Evolutionary conservation across 2,113 vertebrate species (phyloP), one percentile per base, ranked within the genome.

Genomic region (Brachypodius melanocephalos): DNA sequence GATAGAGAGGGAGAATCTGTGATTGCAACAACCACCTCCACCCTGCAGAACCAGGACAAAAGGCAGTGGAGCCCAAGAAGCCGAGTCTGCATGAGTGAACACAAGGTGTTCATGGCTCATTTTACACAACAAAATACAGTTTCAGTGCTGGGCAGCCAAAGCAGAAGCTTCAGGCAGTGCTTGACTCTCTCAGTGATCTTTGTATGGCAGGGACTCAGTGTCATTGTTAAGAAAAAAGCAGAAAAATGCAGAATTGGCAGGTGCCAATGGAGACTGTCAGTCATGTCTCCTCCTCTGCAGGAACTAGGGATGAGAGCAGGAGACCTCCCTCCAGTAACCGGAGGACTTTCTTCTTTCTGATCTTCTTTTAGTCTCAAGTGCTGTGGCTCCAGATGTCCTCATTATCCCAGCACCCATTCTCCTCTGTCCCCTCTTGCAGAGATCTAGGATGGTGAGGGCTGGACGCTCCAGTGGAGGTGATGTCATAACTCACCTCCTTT

Each of bases 371-470:
- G 17, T 51, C n/a, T 48, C 54, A 63, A 3, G 9, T 58, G 0
- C 29, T 22, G 20, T 77, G 54, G 46, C 43, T 77, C 17, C 59
- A 61, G 32, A 34, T 62, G 34, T 59, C 55, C 43, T 67, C 3
- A 1, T 43, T 55, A 25, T 61, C 32, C 72, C 3, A 6, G 77
- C 42, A 38, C 17, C 57, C 32, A 14, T 9, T 34, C 40, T 57
- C 4, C 29, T 61, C 29, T 40, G 36, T 71, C 13, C 21, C 34
- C 40, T 58, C 51, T 75, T 0, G 0, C 31, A 85, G 54, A 79
- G 59, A 61, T 0, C 4, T 1, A 1, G 26, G 55, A 13, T 63
- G 61, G 19, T 0, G 9, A 52, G 52, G 28, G 28, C 12, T 88
- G 82, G 85, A 72, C 63, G 74, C n/a, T 85, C 21, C 74, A 46